Percentiles rank a stretch among this genome's conserved stretches.
Conservation (phyloP, 2,113 vertebrate genomes). For the Ictalurus furcatus region DNA sequence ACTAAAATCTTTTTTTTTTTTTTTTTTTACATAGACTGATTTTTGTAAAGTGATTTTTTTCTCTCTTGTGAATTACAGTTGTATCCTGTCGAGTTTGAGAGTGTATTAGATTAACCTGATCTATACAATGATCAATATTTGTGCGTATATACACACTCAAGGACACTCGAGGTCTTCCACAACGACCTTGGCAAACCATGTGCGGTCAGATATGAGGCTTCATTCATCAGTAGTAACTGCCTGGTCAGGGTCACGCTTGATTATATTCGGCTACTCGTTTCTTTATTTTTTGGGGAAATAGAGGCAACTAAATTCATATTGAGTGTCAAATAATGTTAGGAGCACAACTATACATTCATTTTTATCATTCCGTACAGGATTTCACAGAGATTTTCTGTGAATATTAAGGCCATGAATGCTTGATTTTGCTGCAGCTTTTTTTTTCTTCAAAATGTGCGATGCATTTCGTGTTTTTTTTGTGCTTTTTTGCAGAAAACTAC, state of each 20-base stretch:
- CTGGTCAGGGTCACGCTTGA: neutral
- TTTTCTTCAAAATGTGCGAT: no score
- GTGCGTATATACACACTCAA: no score
- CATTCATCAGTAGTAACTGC: neutral
- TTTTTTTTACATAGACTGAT: neutral
- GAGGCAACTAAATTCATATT: neutral
- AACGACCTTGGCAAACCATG: neutral
- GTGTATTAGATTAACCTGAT: neutral
- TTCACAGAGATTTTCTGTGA: no score
- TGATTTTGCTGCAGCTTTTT: no score
- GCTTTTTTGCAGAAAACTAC: no score
- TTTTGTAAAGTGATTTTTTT: neutral
- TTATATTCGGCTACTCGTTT: no score
- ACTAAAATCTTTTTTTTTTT: neutral
- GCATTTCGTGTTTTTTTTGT: no score
- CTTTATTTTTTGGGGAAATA: neutral
- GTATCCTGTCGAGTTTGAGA: neutral
- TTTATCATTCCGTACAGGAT: neutral
- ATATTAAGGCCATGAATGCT: no score
- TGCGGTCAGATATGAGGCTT: neutral
- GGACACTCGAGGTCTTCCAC: neutral
- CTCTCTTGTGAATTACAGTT: neutral
- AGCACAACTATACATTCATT: neutral
- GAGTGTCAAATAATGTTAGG: neutral
- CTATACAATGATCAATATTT: no score